Conservation (phyloP, 53 echinoderm and acorn worm species). For the Temnopleurus reevesii region DNA sequence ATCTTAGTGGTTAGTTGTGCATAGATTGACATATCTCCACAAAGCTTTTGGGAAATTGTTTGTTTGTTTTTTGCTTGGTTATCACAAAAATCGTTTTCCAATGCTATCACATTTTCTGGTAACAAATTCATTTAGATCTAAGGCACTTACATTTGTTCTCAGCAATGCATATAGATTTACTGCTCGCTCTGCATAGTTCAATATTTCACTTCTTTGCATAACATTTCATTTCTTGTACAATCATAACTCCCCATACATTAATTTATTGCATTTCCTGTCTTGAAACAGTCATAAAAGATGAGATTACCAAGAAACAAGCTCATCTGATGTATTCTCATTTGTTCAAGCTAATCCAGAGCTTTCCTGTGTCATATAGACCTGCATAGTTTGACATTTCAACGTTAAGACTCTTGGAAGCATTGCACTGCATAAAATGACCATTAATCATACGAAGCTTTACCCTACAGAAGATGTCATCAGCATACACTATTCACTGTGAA, state of each 20-base stretch:
- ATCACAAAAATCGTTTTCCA: too few species aligned
- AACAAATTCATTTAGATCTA: too few species aligned
- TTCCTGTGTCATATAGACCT: background rate
- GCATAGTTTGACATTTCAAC: conserved; percentile 1
- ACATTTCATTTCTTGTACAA: background rate
- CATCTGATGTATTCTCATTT: background rate
- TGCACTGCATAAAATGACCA: background rate
- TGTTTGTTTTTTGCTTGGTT: too few species aligned
- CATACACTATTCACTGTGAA: background rate
- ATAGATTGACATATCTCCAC: too few species aligned
- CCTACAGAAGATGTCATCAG: background rate
- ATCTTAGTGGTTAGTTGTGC: too few species aligned
- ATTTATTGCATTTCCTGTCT: background rate
- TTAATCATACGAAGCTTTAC: background rate
- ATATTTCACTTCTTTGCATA: background rate
- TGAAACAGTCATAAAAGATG: background rate
- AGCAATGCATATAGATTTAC: too few species aligned
- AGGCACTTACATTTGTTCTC: too few species aligned
- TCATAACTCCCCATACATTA: background rate
- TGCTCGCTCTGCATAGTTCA: too few species aligned
- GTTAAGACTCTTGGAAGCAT: background rate
- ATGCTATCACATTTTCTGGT: too few species aligned
- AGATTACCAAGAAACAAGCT: background rate
- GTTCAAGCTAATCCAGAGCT: background rate
- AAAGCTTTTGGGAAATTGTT: too few species aligned